Evolutionary conservation across 1,140 invertebrate species (phyloP).

Genomic region (Leptinotarsa undecemlineata): DNA sequence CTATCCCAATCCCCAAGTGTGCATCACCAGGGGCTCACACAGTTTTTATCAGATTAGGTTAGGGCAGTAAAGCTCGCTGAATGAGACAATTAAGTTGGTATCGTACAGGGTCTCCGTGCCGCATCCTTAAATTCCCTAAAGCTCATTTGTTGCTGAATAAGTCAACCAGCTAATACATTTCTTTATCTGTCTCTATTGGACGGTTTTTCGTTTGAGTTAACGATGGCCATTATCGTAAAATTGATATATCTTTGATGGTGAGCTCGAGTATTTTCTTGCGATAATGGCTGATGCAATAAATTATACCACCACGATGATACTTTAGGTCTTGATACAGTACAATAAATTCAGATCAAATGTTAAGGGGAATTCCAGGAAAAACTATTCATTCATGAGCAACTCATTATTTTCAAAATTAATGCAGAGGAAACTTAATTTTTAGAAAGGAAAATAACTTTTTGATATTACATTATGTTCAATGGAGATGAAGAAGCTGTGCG

Average conservation of each 20-base stretch:
- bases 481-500: no score
- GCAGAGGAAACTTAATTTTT: no score
- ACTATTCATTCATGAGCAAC: no score
- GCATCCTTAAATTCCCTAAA: not conserved
- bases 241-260: conserved; percentile 1
- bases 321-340: no score
- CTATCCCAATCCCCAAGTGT: not conserved
- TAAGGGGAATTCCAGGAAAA: no score
- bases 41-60: conserved; percentile 2
- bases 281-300: not conserved
- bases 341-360: no score
- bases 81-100: conserved; percentile 3
- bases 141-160: not conserved
- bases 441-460: no score
- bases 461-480: no score
- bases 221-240: not conserved
- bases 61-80: not conserved
- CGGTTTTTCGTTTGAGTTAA: not conserved
- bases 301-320: no score
- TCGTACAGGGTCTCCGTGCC: not conserved
- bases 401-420: no score
- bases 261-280: not conserved
- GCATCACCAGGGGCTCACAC: not conserved
- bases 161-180: not conserved
- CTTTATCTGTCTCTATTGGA: not conserved